A percentile compares a stretch with the other conserved stretches of the same genome.
Conservation (phyloP, 2,888 invertebrate genomes). For the Hemithea aestivaria region DNA sequence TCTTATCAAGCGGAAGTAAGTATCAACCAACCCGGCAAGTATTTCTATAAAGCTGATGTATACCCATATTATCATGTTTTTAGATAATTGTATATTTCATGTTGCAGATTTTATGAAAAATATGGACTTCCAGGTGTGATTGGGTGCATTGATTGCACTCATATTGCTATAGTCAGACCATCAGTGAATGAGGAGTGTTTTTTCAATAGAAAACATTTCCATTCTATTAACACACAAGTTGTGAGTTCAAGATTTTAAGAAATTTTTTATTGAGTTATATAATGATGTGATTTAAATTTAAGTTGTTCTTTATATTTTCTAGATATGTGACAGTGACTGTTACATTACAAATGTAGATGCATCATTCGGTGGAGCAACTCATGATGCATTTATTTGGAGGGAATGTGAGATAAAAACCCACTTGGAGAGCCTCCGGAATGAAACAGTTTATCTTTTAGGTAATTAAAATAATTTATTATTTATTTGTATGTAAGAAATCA, state of each 20-base stretch:
- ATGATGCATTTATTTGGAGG: slow-evolving; percentile 1
- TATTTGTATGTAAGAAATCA: neutral
- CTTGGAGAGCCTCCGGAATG: slow-evolving; percentile 1
- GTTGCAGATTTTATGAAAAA: too few species aligned
- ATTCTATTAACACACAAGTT: slow-evolving; percentile 14
- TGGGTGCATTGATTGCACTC: slow-evolving; percentile 3
- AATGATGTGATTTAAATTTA: too few species aligned
- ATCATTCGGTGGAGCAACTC: slow-evolving; percentile 5
- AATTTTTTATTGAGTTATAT: too few species aligned
- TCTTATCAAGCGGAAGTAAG: too few species aligned
- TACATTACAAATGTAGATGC: slow-evolving; percentile 4
- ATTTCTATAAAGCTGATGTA: too few species aligned
- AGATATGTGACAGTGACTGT: slow-evolving; percentile 9
- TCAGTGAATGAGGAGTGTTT: slow-evolving; percentile 7
- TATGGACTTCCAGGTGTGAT: slow-evolving; percentile 1
- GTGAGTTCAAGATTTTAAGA: too few species aligned
- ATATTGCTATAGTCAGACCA: slow-evolving; percentile 6
- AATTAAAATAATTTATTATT: neutral
- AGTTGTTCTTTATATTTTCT: slow-evolving; percentile 3
- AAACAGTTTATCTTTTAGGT: neutral
- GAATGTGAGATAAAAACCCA: neutral
- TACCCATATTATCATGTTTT: too few species aligned
- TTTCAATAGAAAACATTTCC: slow-evolving; percentile 15
- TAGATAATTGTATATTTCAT: too few species aligned
- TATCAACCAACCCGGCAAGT: too few species aligned